A percentile compares a stretch with the other conserved stretches of the same genome.
Evolutionary conservation across 2,797 vertebrate species (phyloP).

Genomic region (Microcaecilia unicolor): DNA sequence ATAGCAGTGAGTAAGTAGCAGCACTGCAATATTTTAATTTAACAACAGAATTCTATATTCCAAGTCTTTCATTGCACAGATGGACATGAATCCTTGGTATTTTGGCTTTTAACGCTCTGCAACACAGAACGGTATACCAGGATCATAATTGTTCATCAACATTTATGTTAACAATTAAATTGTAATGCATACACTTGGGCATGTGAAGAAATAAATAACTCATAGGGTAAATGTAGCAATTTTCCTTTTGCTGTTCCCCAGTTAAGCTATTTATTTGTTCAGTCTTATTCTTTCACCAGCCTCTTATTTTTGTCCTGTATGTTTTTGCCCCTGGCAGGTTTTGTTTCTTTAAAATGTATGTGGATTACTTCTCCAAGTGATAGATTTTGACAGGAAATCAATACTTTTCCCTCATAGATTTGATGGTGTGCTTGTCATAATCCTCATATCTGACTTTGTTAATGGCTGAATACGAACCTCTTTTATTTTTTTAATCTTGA

Average conservation of each 20-base stretch:
- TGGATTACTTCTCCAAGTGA: constrained; percentile 65
- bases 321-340: constrained; percentile 50
- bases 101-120: too few species aligned
- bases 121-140: too few species aligned
- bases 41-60: too few species aligned
- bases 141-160: too few species aligned
- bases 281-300: constrained; percentile 30
- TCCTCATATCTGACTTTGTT: constrained; percentile 64
- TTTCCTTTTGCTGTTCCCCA: constrained; percentile 33
- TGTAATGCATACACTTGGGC: constrained; percentile 26
- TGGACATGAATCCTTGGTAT: too few species aligned
- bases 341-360: constrained; percentile 46
- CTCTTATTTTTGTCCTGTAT: constrained; percentile 46
- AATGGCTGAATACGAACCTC: constrained; percentile 45
- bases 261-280: constrained; percentile 35
- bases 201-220: constrained; percentile 11
- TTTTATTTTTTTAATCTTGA: constrained; percentile 59
- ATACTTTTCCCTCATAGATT: constrained; percentile 75
- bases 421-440: constrained; percentile 73
- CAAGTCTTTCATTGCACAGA: too few species aligned
- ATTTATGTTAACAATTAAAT: constrained; percentile 3
- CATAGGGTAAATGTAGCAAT: constrained; percentile 19
- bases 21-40: too few species aligned
- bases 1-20: too few species aligned
- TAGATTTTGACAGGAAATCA: constrained; percentile 87